Base-by-base conservation (phyloP, 2,797 vertebrate genomes). In the Pristis pectinata region DNA sequence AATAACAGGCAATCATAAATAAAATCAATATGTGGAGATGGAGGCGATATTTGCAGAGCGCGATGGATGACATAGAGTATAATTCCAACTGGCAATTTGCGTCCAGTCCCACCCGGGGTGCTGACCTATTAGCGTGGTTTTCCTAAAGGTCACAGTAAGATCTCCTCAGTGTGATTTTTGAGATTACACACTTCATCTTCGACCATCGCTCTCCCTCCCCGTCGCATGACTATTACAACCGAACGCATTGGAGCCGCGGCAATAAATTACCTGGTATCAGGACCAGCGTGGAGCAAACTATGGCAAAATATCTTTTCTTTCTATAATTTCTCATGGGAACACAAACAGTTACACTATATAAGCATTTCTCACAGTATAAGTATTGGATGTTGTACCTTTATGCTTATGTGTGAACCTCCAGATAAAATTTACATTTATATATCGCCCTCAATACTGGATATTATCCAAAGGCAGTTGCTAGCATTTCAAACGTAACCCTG, bases 1-100 rank as follows among this genome's bases (percentile, higher is more conserved):
- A 67, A 37, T 61, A n/a, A 64, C 82, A 85, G 24, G 82, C 85
- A 64, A 61, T 89, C 34, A 89, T 89, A 89, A 89, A 30, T 64
- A 67, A 87, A 67, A 91, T 24, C 87, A 67, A 91, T 67, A 61
- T 91, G 59, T 64, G 87, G 17, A 41, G 61, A 91, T 41, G 61
- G 19, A 24, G 37, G n/a, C 89, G 61, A 67, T 67, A 67, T 91
- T 91, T 91, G 87, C 87, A 22, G 59, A 27, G 13, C 59, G 61
- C n/a, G n/a, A 41, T 91, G 87, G 87, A 91, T 19, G 61, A 9
- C 59, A 41, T 22, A 41, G 87, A 37, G 59, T 41, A 61, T 67
- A 91, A 67, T 67, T 67, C 37, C 59, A 91, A 67, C 61, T 22
- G 87, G 61, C 87, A 91, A 64, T 91, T n/a, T n/a, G 85, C 13